Percentiles rank a stretch among this genome's conserved stretches.
Conservation (phyloP, 1,140 invertebrate species). For the Camponotus vicinus region DNA sequence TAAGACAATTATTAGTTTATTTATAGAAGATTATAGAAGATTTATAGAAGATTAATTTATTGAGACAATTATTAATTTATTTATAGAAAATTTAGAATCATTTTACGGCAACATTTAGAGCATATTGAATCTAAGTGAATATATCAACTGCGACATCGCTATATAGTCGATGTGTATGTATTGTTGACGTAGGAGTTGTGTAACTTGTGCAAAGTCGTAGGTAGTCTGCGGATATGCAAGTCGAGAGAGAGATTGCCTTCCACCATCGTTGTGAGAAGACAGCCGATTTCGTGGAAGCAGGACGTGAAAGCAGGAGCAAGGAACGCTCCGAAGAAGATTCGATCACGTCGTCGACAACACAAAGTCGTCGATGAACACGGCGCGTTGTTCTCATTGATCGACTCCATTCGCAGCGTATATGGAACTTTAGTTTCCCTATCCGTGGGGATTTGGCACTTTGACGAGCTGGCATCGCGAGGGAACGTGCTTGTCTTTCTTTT, state of each 20-base stretch:
- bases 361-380: slow-evolving; percentile 66
- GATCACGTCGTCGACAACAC: slow-evolving; percentile 70
- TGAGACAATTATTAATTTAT: neutral
- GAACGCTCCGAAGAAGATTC: slow-evolving; percentile 55
- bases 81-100: neutral
- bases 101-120: neutral
- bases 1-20: neutral
- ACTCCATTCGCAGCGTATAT: slow-evolving; percentile 60
- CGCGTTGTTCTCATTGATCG: slow-evolving; percentile 73
- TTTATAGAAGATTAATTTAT: too few relatives aligned
- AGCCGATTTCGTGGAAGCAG: slow-evolving; percentile 23
- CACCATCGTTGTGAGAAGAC: neutral
- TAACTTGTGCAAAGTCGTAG: slow-evolving; percentile 30
- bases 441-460: slow-evolving; percentile 73
- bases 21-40: neutral
- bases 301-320: neutral
- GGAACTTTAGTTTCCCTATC: slow-evolving; percentile 59
- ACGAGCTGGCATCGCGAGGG: slow-evolving; percentile 65
- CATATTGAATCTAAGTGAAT: neutral
- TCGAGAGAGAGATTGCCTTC: slow-evolving; percentile 7
- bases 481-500: neutral
- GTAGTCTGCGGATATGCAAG: slow-evolving; percentile 38
- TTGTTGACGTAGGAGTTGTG: slow-evolving; percentile 25
- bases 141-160: neutral
- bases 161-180: neutral